phyloP scores from a whole-genome alignment of 92 coral and sea anemone genomes.

The Scolanthus callimorphus region DNA sequence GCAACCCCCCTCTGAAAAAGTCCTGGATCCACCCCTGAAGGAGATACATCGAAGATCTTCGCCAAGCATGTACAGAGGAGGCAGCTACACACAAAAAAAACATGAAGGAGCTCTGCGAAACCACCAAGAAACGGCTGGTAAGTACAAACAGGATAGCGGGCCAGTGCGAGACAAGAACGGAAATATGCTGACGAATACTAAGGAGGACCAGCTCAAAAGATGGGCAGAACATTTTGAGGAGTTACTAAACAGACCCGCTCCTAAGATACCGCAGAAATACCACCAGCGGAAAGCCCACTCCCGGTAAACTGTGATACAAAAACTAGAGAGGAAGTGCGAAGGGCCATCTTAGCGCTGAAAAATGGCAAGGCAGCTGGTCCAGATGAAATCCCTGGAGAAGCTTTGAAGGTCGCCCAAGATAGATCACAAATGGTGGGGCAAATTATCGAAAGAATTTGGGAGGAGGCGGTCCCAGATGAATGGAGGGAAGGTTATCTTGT shows the following conservation, averaged over 20 bases:
- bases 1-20: too few species aligned
- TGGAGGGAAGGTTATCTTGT: neutral
- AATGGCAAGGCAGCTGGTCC: slow-evolving; percentile 30
- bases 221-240: too few species aligned
- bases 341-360: slow-evolving; percentile 13
- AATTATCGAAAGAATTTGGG: neutral
- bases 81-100: slow-evolving; percentile 14
- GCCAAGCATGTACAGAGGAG: too few species aligned
- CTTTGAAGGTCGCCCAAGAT: slow-evolving; percentile 10
- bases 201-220: too few species aligned
- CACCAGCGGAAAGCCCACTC: slow-evolving; percentile 21
- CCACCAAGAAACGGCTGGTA: slow-evolving; percentile 21
- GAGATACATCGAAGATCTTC: too few species aligned
- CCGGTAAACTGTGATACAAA: slow-evolving; percentile 17
- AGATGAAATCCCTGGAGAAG: slow-evolving; percentile 16
- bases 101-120: slow-evolving; percentile 20
- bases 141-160: neutral
- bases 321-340: slow-evolving; percentile 9
- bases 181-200: slow-evolving; percentile 14
- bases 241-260: slow-evolving; percentile 5
- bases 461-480: neutral
- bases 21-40: too few species aligned
- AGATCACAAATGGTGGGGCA: neutral
- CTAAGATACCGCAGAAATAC: slow-evolving; percentile 22
- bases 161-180: slow-evolving; percentile 18